Evolutionary conservation across 1,140 invertebrate genomes (phyloP).

Genomic region (Hypothenemus hampei): DNA sequence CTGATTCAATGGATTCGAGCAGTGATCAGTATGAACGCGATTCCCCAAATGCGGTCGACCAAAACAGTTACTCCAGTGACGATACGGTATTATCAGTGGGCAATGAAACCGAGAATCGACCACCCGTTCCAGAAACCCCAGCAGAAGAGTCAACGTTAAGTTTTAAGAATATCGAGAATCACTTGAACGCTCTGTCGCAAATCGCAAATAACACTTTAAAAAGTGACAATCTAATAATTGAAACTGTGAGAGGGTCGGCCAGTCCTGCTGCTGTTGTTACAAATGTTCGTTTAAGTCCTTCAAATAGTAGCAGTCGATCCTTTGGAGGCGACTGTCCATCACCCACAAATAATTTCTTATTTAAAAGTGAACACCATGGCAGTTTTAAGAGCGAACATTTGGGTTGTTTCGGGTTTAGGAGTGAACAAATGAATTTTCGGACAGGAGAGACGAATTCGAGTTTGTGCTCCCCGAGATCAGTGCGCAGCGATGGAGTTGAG

Average conservation of each 20-base stretch:
- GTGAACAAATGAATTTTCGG: constrained; percentile 17
- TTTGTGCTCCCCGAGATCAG: constrained; percentile 33
- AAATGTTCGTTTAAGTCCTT: constrained; percentile 37
- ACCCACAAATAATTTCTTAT: constrained; percentile 27
- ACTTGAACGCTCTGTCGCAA: constrained; percentile 55
- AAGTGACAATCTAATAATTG: constrained; percentile 27
- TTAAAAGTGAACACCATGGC: constrained; percentile 20
- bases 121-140: constrained; percentile 32
- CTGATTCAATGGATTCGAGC: constrained; percentile 43
- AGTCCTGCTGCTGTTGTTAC: constrained; percentile 26
- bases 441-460: constrained; percentile 22
- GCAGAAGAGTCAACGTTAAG: constrained; percentile 41
- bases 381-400: constrained; percentile 26
- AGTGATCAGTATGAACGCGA: constrained; percentile 40
- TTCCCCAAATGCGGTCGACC: constrained; percentile 37
- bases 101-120: constrained; percentile 51
- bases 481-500: constrained; percentile 25
- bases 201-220: constrained; percentile 46
- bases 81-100: constrained; percentile 63
- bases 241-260: constrained; percentile 27
- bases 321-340: constrained; percentile 21
- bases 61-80: constrained; percentile 58
- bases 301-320: constrained; percentile 15
- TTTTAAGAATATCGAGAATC: constrained; percentile 57
- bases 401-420: constrained; percentile 29